Evolutionary conservation across 2,113 vertebrate genomes (phyloP).

Genomic region (Athene cunicularia): DNA sequence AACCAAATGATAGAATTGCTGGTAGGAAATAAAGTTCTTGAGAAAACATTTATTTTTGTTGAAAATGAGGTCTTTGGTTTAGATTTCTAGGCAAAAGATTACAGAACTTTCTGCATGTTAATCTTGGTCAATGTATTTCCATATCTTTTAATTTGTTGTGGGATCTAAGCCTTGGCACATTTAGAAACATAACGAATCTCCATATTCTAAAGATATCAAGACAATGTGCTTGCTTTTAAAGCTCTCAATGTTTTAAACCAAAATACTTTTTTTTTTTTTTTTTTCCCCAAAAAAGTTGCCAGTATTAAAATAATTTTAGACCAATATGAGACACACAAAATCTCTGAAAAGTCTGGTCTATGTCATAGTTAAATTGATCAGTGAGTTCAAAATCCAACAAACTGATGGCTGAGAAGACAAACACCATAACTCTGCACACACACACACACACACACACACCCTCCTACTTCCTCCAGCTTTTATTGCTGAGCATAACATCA

Average conservation of each 20-base stretch:
- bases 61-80: neutral
- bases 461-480: neutral
- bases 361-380: neutral
- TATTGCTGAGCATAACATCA: neutral
- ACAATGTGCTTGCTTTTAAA: neutral
- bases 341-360: neutral
- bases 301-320: neutral
- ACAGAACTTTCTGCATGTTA: neutral
- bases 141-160: neutral
- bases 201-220: neutral
- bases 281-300: too few species aligned
- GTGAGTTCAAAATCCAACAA: neutral
- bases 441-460: accelerated
- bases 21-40: neutral
- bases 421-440: accelerated
- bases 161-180: neutral
- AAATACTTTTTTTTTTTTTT: neutral
- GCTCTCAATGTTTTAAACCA: neutral
- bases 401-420: neutral
- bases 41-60: neutral
- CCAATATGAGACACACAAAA: neutral
- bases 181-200: neutral
- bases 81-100: neutral
- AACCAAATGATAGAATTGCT: neutral
- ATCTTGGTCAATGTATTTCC: neutral